A percentile compares a stretch with the other conserved stretches of the same genome.
These are phyloP conservation scores for Battus philenor DNA, from an alignment of 1,140 invertebrate genomes.

Conservation along the genomic window DNA sequence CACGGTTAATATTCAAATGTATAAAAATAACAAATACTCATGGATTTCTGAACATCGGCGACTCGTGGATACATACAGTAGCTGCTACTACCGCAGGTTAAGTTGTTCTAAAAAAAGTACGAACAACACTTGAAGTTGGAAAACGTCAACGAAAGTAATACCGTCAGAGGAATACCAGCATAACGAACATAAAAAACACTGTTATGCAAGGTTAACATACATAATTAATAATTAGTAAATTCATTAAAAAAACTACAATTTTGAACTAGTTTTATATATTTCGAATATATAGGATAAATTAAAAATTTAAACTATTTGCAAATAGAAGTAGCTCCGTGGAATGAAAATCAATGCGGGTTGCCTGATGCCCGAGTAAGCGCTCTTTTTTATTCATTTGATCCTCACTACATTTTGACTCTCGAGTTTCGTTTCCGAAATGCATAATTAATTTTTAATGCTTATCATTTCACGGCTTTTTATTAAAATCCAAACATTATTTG, in stretches of 20 bases:
- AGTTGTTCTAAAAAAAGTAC: too few relatives aligned
- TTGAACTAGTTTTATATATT: neutral
- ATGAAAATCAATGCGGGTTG: conserved; percentile 54
- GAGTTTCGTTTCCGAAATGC: conserved; percentile 12
- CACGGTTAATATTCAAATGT: neutral
- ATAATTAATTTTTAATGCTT: conserved; percentile 3
- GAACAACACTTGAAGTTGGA: too few relatives aligned
- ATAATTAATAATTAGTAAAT: too few relatives aligned
- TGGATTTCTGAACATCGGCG: neutral
- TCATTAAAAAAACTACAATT: too few relatives aligned
- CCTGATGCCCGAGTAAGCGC: conserved; percentile 35
- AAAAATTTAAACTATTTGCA: neutral
- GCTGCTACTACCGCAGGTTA: too few relatives aligned
- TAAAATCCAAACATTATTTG: neutral
- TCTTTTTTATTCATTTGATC: conserved; percentile 16
- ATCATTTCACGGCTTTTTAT: neutral
- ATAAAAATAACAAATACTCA: neutral
- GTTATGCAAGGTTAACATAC: too few relatives aligned
- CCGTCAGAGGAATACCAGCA: too few relatives aligned
- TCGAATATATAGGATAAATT: neutral
- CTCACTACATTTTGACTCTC: conserved; percentile 19
- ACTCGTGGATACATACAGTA: too few relatives aligned
- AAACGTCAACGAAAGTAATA: too few relatives aligned
- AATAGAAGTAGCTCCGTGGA: conserved; percentile 15
- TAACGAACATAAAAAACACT: neutral